Conservation (phyloP, 1,140 invertebrate species). For the Calephelis nemesis region DNA sequence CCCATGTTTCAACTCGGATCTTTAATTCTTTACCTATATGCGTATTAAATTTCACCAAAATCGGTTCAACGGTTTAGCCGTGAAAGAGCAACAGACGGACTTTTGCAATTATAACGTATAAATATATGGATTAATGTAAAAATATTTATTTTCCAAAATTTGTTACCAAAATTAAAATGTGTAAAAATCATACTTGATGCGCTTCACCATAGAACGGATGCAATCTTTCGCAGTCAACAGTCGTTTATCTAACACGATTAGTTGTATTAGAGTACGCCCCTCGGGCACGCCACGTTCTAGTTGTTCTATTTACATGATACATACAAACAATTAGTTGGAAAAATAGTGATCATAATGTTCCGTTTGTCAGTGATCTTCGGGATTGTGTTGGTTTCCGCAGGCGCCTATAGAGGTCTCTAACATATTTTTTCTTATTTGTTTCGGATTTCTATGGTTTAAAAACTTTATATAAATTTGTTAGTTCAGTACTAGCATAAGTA, state of each 20-base stretch:
- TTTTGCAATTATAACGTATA: too few species aligned
- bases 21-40: too few species aligned
- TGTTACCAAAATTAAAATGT: not conserved
- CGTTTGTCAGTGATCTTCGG: slow-evolving; percentile 37
- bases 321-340: not conserved
- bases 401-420: slow-evolving; percentile 42
- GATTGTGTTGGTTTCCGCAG: slow-evolving; percentile 36
- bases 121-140: too few species aligned
- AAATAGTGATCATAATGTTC: slow-evolving; percentile 36
- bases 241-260: slow-evolving; percentile 53
- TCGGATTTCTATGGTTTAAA: slow-evolving; percentile 7
- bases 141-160: too few species aligned
- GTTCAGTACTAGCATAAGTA: not conserved
- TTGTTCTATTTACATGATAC: not conserved
- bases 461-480: not conserved
- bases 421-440: slow-evolving; percentile 27
- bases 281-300: slow-evolving; percentile 3
- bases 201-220: not conserved
- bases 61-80: too few species aligned
- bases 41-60: too few species aligned
- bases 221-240: slow-evolving; percentile 48
- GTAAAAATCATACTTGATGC: not conserved
- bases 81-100: too few species aligned
- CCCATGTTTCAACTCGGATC: too few species aligned
- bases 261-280: slow-evolving; percentile 35